These are phyloP conservation scores for Epizoanthus fatuus DNA, from an alignment of 92 coral and sea anemone species.

Conservation along the genomic window DNA sequence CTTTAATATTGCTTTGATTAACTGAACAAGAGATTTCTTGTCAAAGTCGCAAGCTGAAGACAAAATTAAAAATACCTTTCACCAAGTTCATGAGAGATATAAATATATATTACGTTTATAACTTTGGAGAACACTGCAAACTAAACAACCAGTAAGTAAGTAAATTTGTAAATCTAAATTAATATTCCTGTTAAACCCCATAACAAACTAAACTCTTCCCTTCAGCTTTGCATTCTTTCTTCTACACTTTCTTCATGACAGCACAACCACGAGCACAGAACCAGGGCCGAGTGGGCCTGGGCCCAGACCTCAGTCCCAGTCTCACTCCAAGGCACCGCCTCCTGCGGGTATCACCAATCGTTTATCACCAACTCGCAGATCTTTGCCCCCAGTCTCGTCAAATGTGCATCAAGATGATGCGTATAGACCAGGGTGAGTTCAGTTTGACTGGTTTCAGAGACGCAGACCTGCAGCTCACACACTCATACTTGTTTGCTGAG, in stretches of 20 bases:
- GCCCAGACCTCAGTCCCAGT: slow-evolving; percentile 75
- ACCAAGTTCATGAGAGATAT: too few species aligned
- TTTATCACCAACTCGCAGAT: slow-evolving; percentile 96
- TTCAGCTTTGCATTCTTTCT: slow-evolving; percentile 6
- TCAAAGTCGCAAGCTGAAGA: too few species aligned
- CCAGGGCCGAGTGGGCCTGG: slow-evolving; percentile 85
- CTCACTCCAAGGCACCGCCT: slow-evolving; percentile 79
- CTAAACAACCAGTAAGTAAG: background rate
- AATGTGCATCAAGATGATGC: slow-evolving; percentile 93
- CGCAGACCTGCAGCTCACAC: background rate
- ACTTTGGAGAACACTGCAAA: background rate
- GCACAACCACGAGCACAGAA: slow-evolving; percentile 71
- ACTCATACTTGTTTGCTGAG: background rate
- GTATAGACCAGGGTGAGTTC: slow-evolving; percentile 96
- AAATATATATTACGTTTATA: too few species aligned
- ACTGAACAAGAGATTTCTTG: too few species aligned
- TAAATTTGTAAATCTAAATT: too few species aligned
- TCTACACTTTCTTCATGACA: slow-evolving; percentile 32
- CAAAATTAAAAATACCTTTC: too few species aligned
- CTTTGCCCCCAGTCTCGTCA: slow-evolving; percentile 95
- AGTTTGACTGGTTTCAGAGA: background rate
- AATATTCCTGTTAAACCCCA: background rate
- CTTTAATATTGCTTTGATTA: too few species aligned
- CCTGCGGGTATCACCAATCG: slow-evolving; percentile 83
- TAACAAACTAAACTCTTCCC: slow-evolving; percentile 19